Evolutionary conservation across 1,140 invertebrate species (phyloP).

Genomic region (Zaprionus ghesquierei): DNA sequence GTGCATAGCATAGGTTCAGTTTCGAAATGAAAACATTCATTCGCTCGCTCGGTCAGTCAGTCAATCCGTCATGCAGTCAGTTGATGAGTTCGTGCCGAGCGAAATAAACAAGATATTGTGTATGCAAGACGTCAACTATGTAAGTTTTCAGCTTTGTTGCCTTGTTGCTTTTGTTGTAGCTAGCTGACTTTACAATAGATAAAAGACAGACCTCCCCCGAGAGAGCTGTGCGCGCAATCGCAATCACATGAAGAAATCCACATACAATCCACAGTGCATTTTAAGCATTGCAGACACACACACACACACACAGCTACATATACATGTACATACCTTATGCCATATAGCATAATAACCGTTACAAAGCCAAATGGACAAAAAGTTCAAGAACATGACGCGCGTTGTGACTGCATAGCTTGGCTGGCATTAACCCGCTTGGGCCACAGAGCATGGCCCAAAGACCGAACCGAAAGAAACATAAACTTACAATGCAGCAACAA

Average conservation of each 20-base stretch:
- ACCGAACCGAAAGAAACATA: conserved; percentile 29
- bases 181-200: conserved; percentile 47
- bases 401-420: conserved; percentile 18
- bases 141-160: conserved; percentile 20
- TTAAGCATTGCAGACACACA: conserved; percentile 35
- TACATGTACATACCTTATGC: conserved; percentile 11
- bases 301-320: conserved; percentile 4
- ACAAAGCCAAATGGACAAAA: conserved; percentile 31
- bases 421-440: conserved; percentile 46
- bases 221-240: conserved; percentile 14
- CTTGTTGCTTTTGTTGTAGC: neutral
- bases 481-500: conserved; percentile 35
- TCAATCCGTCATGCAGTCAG: conserved; percentile 18
- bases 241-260: conserved; percentile 53
- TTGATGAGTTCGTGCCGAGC: conserved; percentile 26
- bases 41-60: conserved; percentile 5
- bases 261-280: conserved; percentile 47
- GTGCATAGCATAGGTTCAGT: conserved; percentile 50
- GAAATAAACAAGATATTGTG: conserved; percentile 65
- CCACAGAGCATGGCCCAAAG: conserved; percentile 34
- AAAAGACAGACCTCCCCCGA: conserved; percentile 33
- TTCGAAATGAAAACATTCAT: conserved; percentile 47
- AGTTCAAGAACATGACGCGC: conserved; percentile 47
- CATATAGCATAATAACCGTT: conserved; percentile 34
- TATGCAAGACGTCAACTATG: conserved; percentile 62